These are phyloP conservation scores for Odontomyia ornata DNA, from an alignment of 2,888 invertebrate species.

Conservation along the genomic window DNA sequence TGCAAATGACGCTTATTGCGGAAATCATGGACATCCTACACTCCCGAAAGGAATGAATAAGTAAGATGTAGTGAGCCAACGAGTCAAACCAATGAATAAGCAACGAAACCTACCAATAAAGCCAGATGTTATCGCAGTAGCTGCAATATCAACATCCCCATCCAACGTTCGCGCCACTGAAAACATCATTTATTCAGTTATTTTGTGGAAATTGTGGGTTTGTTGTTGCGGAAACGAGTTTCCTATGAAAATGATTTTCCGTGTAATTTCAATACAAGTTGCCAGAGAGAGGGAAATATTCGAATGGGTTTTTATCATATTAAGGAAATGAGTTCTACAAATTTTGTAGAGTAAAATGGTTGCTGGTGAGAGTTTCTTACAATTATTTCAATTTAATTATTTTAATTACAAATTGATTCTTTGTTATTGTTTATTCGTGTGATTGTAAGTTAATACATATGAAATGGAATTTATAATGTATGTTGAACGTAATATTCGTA, in stretches of 20 bases:
- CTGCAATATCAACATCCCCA: not conserved
- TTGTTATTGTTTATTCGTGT: too few species aligned
- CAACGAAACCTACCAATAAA: not conserved
- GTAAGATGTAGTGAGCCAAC: not conserved
- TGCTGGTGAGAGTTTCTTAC: too few species aligned
- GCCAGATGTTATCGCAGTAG: too few species aligned
- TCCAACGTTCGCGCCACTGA: not conserved
- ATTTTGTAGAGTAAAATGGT: too few species aligned
- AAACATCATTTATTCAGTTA: conserved; percentile 3
- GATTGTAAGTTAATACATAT: too few species aligned
- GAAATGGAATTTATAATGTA: too few species aligned
- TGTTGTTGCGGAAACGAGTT: conserved; percentile 7
- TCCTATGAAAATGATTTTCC: conserved; percentile 18
- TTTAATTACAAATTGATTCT: too few species aligned
- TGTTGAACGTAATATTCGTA: too few species aligned
- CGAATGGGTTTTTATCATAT: too few species aligned
- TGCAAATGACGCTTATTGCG: conserved; percentile 28
- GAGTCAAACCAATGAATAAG: conserved; percentile 6
- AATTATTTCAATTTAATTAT: too few species aligned
- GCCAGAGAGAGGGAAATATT: too few species aligned
- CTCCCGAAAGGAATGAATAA: not conserved
- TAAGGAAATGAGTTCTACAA: too few species aligned
- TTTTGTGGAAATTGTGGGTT: conserved; percentile 3
- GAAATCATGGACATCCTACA: conserved; percentile 5
- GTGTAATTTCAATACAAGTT: not conserved